Conservation (phyloP, 2,888 invertebrate genomes). For the Pterobdella sp. region DNA sequence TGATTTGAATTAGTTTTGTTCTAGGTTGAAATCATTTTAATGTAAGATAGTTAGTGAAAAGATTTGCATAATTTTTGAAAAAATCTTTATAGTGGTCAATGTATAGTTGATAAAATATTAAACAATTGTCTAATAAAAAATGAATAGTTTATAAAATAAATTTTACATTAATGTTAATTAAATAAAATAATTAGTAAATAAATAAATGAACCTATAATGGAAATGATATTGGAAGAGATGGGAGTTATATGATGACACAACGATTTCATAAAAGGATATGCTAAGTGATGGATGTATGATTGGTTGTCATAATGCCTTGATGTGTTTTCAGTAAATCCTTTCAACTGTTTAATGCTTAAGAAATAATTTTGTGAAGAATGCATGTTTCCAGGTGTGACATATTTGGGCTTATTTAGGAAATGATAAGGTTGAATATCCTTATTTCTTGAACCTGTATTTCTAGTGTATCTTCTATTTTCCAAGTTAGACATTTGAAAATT, state of each 20-base stretch:
- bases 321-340: background rate
- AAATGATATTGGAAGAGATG: background rate
- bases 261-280: background rate
- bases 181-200: too few relatives aligned
- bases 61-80: too few relatives aligned
- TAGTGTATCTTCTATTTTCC: background rate
- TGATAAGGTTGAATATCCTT: background rate
- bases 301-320: background rate
- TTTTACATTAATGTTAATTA: too few relatives aligned
- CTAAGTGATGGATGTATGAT: background rate
- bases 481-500: too few relatives aligned
- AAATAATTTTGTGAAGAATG: background rate
- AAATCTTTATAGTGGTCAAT: too few relatives aligned
- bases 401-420: background rate
- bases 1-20: too few relatives aligned
- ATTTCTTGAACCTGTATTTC: background rate
- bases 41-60: too few relatives aligned
- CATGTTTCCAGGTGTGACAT: too few relatives aligned
- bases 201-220: background rate
- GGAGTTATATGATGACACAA: background rate
- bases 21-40: too few relatives aligned
- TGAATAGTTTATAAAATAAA: too few relatives aligned
- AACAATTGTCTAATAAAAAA: too few relatives aligned
- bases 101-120: too few relatives aligned
- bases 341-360: background rate